Percentiles rank a stretch among this genome's conserved stretches.
These are phyloP conservation scores for Psilanteris sp. DNA, from an alignment of 1,140 invertebrate species.

Conservation along the genomic window DNA sequence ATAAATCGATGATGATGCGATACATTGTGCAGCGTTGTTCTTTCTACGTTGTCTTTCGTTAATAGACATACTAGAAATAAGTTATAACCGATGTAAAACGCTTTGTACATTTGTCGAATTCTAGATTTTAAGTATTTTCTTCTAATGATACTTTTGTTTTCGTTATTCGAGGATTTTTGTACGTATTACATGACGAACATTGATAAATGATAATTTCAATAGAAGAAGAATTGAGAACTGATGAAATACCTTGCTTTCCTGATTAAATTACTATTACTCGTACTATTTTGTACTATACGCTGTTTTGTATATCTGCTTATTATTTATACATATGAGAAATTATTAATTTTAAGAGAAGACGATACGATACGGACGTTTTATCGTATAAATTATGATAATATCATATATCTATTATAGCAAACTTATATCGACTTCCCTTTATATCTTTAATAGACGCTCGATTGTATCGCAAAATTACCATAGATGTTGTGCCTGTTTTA, in stretches of 20 bases:
- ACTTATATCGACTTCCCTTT: conserved; percentile 64
- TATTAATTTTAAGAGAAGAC: conserved; percentile 50
- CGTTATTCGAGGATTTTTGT: conserved; percentile 22
- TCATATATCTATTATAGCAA: conserved; percentile 54
- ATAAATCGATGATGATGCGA: conserved; percentile 36
- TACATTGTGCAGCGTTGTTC: conserved; percentile 52
- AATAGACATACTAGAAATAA: conserved; percentile 16
- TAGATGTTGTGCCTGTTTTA: conserved; percentile 73
- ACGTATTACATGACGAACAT: conserved; percentile 33
- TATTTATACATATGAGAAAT: conserved; percentile 63
- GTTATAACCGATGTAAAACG: conserved; percentile 42
- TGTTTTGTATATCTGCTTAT: conserved; percentile 75
- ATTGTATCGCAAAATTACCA: conserved; percentile 67
- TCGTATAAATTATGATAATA: conserved; percentile 58
- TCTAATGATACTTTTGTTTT: conserved; percentile 18
- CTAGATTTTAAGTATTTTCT: conserved; percentile 26
- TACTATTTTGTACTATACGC: conserved; percentile 76
- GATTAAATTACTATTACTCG: conserved; percentile 64
- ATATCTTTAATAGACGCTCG: conserved; percentile 66
- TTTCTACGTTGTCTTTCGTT: conserved; percentile 48
- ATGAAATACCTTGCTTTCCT: conserved; percentile 61
- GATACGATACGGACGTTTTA: conserved; percentile 51
- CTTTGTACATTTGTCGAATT: conserved; percentile 55
- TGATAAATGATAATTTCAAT: conserved; percentile 35
- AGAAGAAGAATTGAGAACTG: conserved; percentile 49